Evolutionary conservation across 2,797 vertebrate genomes (phyloP), one percentile per base, ranked within the genome.

Genomic region (Fistularia commersonii): DNA sequence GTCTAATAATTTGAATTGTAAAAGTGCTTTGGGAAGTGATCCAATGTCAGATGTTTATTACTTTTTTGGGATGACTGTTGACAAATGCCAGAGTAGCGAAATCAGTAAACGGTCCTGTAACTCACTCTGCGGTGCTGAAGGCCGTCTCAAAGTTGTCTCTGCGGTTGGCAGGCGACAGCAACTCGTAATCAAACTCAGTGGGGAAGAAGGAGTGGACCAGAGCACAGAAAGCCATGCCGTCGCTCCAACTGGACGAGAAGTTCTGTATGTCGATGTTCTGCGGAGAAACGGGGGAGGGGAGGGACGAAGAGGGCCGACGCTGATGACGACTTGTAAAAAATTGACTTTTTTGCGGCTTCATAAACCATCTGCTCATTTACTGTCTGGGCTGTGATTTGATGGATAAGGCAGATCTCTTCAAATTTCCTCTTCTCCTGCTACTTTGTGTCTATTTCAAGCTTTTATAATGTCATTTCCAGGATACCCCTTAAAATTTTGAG

Each of bases 161-260:
- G 72, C 89, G 90, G 66, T 95, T 89, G 11, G 76, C 70, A 4
- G 95, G 93, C 10, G 89, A 89, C 84, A 98, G 87, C 6, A 81
- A 15, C 8, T 72, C 90, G 66, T 98, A 99, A 80, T 98, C 95
- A 6, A 99, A 99, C 78, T 93, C 93, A 0, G 90, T 92, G 0
- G 95, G 95, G 81, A 98, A 98, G 88, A 98, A 98, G 13, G 95
- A 94, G 83, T 97, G 95, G 31, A 99, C 94, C 9, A 99, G 89
- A 38, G 97, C 97, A 0, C 97, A 98, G 87, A 99, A 98, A 3
- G 94, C 96, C 96, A 99, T 93, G 3, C 97, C 97, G 0, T 98
- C 95, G 0, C 90, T 99, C 97, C 97, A 99, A 64, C 93, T 98
- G 56, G 95, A 94, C 2, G 97, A 99, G 88, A 99, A 99, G 88